A percentile compares a stretch with the other conserved stretches of the same genome.
phyloP scores from a whole-genome alignment of 1,140 invertebrate genomes.

The Calephelis virginiensis region DNA sequence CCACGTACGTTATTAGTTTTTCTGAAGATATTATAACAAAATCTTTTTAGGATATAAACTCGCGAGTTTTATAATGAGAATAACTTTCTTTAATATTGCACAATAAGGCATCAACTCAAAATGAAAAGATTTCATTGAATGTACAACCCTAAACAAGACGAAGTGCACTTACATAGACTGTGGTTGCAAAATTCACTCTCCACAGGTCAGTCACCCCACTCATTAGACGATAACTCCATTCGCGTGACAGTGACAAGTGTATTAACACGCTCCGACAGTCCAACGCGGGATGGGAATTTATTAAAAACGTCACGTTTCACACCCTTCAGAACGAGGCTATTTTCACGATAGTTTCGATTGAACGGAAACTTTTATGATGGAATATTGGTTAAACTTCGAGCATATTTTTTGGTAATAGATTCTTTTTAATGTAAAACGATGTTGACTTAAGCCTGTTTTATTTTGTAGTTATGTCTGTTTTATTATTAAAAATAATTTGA shows the following conservation, averaged over 20 bases:
- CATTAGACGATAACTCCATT: slow-evolving; percentile 50
- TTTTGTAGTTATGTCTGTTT: no score
- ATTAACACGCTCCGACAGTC: slow-evolving; percentile 17
- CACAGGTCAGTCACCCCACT: slow-evolving; percentile 54
- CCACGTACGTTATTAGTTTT: no score
- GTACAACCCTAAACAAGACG: slow-evolving; percentile 41
- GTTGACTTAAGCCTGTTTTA: no score
- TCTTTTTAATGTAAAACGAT: no score
- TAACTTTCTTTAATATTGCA: no score
- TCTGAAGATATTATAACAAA: no score
- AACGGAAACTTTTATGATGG: neutral
- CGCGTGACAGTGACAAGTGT: slow-evolving; percentile 36
- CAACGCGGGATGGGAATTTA: slow-evolving; percentile 16
- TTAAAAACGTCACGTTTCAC: slow-evolving; percentile 14
- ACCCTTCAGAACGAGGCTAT: slow-evolving; percentile 3
- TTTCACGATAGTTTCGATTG: slow-evolving; percentile 3
- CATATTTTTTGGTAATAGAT: no score
- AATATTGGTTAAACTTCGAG: neutral
- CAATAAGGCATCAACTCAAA: neutral
- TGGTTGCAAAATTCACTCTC: slow-evolving; percentile 58
- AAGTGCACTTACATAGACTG: slow-evolving; percentile 44
- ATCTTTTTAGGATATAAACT: no score
- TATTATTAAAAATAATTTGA: no score
- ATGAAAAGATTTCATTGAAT: neutral
- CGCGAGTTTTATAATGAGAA: no score